Conservation (phyloP, 2,797 vertebrate species). For the Buphagus erythrorhynchus region DNA sequence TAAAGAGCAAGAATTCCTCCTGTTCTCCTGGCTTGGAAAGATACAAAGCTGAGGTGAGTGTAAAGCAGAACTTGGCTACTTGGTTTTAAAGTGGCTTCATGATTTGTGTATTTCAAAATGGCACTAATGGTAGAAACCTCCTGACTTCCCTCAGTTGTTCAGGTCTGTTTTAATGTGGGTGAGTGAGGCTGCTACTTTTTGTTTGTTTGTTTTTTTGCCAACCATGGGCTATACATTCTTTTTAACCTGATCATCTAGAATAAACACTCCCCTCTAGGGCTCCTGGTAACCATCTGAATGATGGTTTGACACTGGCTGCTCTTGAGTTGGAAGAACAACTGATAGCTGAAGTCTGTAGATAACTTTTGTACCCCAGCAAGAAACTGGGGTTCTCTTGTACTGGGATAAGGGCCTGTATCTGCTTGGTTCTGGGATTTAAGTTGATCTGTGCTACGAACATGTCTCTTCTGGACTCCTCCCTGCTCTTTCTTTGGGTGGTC, state of each 20-base stretch:
- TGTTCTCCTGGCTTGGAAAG: constrained; percentile 52
- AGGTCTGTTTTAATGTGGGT: constrained; percentile 8
- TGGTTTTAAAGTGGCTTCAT: constrained; percentile 35
- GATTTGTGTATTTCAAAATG: constrained; percentile 7
- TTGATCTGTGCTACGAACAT: background rate
- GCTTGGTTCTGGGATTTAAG: background rate
- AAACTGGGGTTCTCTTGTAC: background rate
- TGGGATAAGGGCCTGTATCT: background rate
- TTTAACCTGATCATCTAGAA: constrained; percentile 1
- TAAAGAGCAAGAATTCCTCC: constrained; percentile 58
- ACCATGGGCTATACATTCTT: background rate
- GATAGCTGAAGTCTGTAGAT: background rate
- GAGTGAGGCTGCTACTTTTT: background rate
- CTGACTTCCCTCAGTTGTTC: constrained; percentile 49
- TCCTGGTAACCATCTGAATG: background rate
- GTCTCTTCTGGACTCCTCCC: background rate
- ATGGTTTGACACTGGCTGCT: background rate
- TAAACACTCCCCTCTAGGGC: constrained; percentile 18
- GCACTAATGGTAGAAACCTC: constrained; percentile 8
- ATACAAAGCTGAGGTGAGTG: constrained; percentile 31
- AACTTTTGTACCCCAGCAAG: background rate
- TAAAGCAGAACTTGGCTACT: constrained; percentile 43
- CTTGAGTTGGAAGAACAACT: background rate
- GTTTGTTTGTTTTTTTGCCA: background rate
- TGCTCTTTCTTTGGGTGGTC: background rate